Percentiles rank a stretch among this genome's conserved stretches.
phyloP scores from a whole-genome alignment of 2,888 invertebrate genomes.

The Acanthoscelides obtectus region DNA sequence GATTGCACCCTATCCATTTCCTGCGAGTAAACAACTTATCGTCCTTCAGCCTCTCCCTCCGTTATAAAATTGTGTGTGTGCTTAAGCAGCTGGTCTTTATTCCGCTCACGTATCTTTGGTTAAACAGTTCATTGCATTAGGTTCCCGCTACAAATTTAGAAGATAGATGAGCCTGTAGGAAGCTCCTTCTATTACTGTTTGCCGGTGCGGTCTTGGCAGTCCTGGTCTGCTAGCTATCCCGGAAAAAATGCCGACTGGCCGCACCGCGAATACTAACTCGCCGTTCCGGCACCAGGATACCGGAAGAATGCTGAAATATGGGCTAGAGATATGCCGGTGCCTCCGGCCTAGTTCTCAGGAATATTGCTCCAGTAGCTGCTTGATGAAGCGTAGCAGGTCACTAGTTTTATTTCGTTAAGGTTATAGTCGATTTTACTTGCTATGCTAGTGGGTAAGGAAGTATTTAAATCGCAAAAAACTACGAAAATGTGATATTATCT shows the following conservation, averaged over 20 bases:
- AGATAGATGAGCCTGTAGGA: conserved; percentile 21
- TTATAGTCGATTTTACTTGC: too few relatives aligned
- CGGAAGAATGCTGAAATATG: neutral
- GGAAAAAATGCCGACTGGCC: neutral
- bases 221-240: neutral
- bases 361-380: neutral
- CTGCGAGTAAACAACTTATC: neutral
- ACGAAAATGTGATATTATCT: too few relatives aligned
- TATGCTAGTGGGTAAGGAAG: too few relatives aligned
- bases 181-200: neutral
- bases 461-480: too few relatives aligned
- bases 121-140: conserved; percentile 35
- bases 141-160: conserved; percentile 22
- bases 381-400: neutral
- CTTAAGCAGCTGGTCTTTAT: conserved; percentile 12
- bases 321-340: neutral
- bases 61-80: neutral
- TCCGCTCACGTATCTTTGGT: conserved; percentile 33
- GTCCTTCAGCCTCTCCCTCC: neutral
- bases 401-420: too few relatives aligned
- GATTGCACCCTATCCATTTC: neutral
- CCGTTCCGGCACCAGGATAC: neutral
- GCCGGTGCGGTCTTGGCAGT: neutral
- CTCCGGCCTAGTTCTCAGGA: neutral
- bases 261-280: neutral